Evolutionary conservation across 2,113 vertebrate species (phyloP), one percentile per base, ranked within the genome.

Genomic region (Zootoca vivipara): DNA sequence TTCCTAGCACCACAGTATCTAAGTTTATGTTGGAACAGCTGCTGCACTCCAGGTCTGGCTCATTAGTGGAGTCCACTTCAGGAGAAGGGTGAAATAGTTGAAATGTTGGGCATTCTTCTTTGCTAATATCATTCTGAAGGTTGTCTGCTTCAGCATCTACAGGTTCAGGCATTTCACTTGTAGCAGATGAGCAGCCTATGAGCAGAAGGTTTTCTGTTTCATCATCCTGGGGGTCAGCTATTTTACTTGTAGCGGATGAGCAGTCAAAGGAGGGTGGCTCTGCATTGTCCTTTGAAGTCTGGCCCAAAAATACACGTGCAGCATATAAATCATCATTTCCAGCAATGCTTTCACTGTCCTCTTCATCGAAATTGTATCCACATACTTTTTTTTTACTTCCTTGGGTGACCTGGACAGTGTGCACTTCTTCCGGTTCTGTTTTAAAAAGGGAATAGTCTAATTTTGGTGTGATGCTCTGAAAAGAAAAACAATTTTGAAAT

Each of bases 21-120:
- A 97, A 81, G 38, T 90, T 87, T 85, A 97, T 96, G n/a, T 96
- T 95, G 87, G 97, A 97, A 85, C 89, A 89, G 24, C 30, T 85
- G 0, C 64, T 86, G 83, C 42, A 16, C 18, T 42, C 87, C 7
- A 1, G 64, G 1, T 7, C 75, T 5, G 81, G 40, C 1, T 33
- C 5, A 9, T 69, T 85, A 38, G 2, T 2, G 13, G 10, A n/a
- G 1, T 92, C 78, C 2, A 38, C 86, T 83, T 52, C 9, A n/a
- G n/a, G n/a, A 0, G 89, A 7, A 24, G 86, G 38, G 46, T 73
- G 67, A 20, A 75, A 72, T 0, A 22, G 0, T 15, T 3, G n/a
- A 0, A 5, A 4, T 0, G 22, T 9, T 1, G 0, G 0, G 1
- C 15, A 82, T 8, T 82, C 15, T 4, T 22, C 20, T 64, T 87